Evolutionary conservation across 1,140 invertebrate species (phyloP), one percentile per base, ranked within the genome.

Genomic region (Cydia splendana): DNA sequence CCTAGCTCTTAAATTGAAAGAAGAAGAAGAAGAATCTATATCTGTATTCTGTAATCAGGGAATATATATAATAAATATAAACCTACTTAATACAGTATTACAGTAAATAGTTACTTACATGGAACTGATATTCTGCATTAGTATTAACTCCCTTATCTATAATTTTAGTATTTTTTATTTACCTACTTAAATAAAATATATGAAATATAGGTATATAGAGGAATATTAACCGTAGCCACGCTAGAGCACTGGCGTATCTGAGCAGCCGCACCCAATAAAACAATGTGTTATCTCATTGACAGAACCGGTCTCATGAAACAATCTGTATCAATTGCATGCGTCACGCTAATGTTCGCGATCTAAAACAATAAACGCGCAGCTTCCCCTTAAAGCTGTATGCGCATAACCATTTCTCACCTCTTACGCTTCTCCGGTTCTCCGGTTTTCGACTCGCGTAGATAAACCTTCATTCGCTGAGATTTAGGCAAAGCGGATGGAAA

Each of bases 401-500:
- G n/a, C 9, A 62, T 62, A 62, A 62, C 0, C 15, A 42, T 15
- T 71, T 38, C 67, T 38, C 20, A 71, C 34, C 30, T 71, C 34
- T 71, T 71, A 71, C 67, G 34, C 67, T 13, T 15, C 45, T 71
- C 34, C 67, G 30, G 15, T 45, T 42, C n/a, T 71, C 28, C 9
- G 34, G 13, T 42, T 42, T 4, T 20, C 67, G 34, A 69, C 15
- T 69, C 30, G 30, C 67, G 76, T 78, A 81, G 81, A 83, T 83
- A 81, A 83, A 80, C 80, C 78, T 73, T 78, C 78, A 81, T 83
- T 78, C 80, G 69, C 78, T 80, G 80, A 83, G 80, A 83, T 83
- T 83, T 80, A 80, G 78, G 77, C 76, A 80, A 80, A 82, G 73
- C 80, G 80, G 81, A 81, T 79, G 81, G 79, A 81, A 83, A 83